Evolutionary conservation across 2,888 invertebrate species (phyloP), one percentile per base, ranked within the genome.

Genomic region (Epinotia demarniana): DNA sequence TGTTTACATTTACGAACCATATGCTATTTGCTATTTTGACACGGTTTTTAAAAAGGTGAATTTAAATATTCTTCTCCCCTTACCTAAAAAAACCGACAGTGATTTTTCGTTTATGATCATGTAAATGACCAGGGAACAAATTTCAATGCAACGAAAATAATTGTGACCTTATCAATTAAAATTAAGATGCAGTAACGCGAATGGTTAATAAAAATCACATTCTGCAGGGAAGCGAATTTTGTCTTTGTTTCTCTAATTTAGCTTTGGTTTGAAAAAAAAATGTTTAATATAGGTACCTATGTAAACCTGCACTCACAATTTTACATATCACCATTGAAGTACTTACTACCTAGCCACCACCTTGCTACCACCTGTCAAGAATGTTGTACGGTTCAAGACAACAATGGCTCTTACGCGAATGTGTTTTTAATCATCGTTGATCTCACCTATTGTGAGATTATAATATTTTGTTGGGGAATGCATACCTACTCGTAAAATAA

Each of bases 331-430:
- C 2, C 39, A 39, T 39, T 46, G 46, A 46, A 46, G 46, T 13
- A 12, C 46, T 39, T 39, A 39, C 39, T 39, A 6, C 33, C 33
- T 8, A 6, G 33, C 6, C 8, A 39, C 39, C 39, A 9, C 6
- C 6, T 5, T 33, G 8, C 6, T 33, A 33, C 4, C 5, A 6
- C 8, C 33, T 33, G 33, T 0, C 33, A 33, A 33, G 33, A 9
- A 39, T 39, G 39, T 39, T 39, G 9, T 39, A 33, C 6, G 8
- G 33, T 39, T 39, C 39, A 39, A 39, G 39, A 9, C 18, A 23
- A 19, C 12, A 57, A 19, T 57, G 19, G 57, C 57, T 57, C 18
- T 57, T 57, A 57, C 19, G 57, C 57, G 57, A 57, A 57, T 57
- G 57, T 57, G 11, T 57, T 19, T 57, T 19, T 57, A 19, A 19